A percentile compares a stretch with the other conserved stretches of the same genome.
phyloP scores from a whole-genome alignment of 2,797 vertebrate species.

The Ctenosaura bakeri region DNA sequence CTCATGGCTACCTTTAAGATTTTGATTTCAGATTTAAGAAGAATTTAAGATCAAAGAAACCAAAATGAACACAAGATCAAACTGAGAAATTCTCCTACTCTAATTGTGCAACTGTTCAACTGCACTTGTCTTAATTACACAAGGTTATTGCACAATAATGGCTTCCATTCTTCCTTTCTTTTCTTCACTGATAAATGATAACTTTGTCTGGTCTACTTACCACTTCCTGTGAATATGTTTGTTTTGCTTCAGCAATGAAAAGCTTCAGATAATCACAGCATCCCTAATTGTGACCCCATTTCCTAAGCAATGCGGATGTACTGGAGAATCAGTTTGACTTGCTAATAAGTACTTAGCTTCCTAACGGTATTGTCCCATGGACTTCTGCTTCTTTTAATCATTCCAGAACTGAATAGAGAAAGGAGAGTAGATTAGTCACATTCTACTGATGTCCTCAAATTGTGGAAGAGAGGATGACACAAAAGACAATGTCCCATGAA shows the following conservation, averaged over 20 bases:
- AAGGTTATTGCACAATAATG: not conserved
- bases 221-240: not conserved
- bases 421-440: not conserved
- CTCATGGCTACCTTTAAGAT: no score
- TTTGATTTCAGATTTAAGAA: no score
- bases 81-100: no score
- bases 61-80: no score
- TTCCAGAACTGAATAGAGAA: conserved; percentile 2
- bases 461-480: not conserved
- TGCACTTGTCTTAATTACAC: not conserved
- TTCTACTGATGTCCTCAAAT: not conserved
- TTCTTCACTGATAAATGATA: not conserved
- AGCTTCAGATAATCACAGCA: not conserved
- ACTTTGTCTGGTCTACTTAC: not conserved
- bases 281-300: not conserved
- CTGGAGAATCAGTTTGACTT: not conserved
- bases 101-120: no score
- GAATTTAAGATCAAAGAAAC: no score
- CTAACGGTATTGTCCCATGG: not conserved
- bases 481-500: not conserved
- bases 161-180: not conserved
- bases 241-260: not conserved
- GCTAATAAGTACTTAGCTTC: not conserved
- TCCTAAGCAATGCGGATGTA: not conserved
- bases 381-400: conserved; percentile 33